A percentile compares a stretch with the other conserved stretches of the same genome.
phyloP scores from a whole-genome alignment of 30 jellyfish, hydroid and myxozoan genomes.

The Turritopsis dohrnii region DNA sequence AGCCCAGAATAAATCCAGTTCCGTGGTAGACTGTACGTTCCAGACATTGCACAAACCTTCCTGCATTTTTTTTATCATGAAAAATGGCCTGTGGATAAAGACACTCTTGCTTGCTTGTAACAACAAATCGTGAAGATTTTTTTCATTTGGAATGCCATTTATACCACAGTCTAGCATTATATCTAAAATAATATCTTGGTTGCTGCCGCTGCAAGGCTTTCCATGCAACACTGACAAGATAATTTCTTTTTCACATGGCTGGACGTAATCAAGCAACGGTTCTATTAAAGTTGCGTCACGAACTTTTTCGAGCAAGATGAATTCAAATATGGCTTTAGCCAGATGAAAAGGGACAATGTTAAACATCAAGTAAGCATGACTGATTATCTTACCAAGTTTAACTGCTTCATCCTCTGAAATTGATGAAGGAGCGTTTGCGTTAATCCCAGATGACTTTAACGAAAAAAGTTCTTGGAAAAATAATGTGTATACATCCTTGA shows the following conservation, averaged over 20 bases:
- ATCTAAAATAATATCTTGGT: background rate
- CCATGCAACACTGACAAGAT: background rate
- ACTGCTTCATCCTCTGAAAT: background rate
- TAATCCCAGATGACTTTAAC: background rate
- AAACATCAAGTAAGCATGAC: background rate
- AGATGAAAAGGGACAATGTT: background rate
- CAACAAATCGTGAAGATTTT: background rate
- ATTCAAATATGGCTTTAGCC: background rate
- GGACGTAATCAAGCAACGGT: background rate
- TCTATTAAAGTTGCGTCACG: background rate
- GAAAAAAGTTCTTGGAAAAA: background rate
- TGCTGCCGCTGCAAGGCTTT: background rate
- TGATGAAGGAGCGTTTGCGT: background rate
- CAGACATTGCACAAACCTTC: background rate
- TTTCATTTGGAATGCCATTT: background rate
- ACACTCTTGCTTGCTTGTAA: background rate
- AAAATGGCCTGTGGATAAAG: background rate
- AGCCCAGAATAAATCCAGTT: background rate
- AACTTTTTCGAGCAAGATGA: background rate
- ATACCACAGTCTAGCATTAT: background rate
- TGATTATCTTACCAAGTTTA: background rate
- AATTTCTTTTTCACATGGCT: background rate
- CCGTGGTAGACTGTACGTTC: background rate
- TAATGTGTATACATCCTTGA: background rate
- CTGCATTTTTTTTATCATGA: background rate